Evolutionary conservation across 2,888 invertebrate genomes (phyloP).

Genomic region (Philaethria dido): DNA sequence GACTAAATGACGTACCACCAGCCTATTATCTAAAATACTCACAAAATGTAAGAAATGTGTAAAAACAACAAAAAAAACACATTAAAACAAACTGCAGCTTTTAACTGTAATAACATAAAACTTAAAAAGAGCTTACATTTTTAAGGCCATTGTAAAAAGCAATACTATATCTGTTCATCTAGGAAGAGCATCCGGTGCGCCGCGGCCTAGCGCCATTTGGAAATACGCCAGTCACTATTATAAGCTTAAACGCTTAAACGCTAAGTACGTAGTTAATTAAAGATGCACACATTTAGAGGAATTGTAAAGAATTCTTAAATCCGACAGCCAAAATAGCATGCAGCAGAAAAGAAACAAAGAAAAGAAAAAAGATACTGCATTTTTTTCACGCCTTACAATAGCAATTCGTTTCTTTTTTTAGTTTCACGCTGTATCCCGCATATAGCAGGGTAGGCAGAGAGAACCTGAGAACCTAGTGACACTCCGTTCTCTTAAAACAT

Average conservation of each 20-base stretch:
- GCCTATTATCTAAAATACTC: no score
- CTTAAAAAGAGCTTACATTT: not conserved
- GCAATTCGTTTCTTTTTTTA: no score
- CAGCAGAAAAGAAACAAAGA: no score
- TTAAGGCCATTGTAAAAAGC: not conserved
- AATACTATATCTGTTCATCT: not conserved
- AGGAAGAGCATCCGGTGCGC: not conserved
- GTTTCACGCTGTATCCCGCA: no score
- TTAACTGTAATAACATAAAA: not conserved
- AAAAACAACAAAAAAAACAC: not conserved
- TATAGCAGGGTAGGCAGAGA: no score
- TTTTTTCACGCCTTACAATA: no score
- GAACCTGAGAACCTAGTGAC: no score
- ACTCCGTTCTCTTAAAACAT: no score
- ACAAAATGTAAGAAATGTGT: not conserved
- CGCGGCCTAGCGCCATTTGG: constrained; percentile 2
- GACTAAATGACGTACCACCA: no score
- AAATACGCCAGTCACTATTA: constrained; percentile 2
- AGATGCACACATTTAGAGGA: not conserved
- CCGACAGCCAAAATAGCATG: no score
- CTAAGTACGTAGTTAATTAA: constrained; percentile 7
- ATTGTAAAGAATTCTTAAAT: not conserved
- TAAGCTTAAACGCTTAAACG: constrained; percentile 15
- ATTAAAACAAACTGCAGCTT: not conserved
- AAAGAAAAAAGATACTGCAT: no score